Evolutionary conservation across 2,797 vertebrate genomes (phyloP).

Genomic region (Coracias cyanogaster): DNA sequence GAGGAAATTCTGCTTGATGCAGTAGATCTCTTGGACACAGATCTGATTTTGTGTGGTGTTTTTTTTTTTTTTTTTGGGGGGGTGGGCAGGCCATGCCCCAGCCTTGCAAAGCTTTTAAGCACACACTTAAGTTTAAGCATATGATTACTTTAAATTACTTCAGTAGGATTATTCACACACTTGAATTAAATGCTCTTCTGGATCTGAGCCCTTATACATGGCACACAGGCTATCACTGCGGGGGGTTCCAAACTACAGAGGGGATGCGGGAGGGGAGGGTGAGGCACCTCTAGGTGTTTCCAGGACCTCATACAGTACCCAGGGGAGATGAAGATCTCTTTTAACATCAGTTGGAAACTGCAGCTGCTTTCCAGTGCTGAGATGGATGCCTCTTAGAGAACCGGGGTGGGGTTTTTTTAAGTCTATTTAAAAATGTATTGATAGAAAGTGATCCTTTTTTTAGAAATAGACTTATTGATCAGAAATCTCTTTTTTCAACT

Average conservation of each 20-base stretch:
- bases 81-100: background rate
- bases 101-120: conserved; percentile 18
- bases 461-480: conserved; percentile 1
- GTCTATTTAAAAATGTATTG: background rate
- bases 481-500: conserved; percentile 19
- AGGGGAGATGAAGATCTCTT: background rate
- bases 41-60: background rate
- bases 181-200: conserved; percentile 30
- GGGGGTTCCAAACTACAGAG: background rate
- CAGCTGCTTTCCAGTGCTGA: background rate
- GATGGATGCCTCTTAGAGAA: background rate
- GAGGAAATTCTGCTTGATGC: background rate
- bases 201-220: background rate
- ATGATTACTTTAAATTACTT: conserved; percentile 56
- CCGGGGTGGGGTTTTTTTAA: background rate
- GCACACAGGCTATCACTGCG: background rate
- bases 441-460: conserved; percentile 1
- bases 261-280: background rate
- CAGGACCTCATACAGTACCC: background rate
- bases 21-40: background rate
- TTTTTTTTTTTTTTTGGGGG: too few species aligned
- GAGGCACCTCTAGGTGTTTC: background rate
- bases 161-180: conserved; percentile 39
- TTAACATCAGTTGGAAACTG: background rate
- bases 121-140: conserved; percentile 39